Evolutionary conservation across 2,797 vertebrate genomes (phyloP).

Genomic region (Novumbra hubbsi): DNA sequence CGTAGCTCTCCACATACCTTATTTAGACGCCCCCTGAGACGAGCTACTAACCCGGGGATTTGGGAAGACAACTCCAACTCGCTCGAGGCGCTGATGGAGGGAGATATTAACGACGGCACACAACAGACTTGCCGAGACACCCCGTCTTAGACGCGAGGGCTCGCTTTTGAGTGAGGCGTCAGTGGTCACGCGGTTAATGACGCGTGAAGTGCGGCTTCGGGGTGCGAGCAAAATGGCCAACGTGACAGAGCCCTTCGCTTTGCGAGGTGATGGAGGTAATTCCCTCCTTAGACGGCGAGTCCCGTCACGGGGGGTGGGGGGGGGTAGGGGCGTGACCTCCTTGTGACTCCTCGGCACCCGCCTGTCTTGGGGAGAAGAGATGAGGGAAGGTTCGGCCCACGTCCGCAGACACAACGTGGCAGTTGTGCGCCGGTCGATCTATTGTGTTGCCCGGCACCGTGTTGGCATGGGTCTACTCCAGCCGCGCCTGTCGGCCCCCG

Average conservation of each 20-base stretch:
- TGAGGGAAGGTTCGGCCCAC: not conserved
- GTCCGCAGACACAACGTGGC: not conserved
- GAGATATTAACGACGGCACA: slow-evolving; percentile 33
- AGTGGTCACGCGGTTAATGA: not conserved
- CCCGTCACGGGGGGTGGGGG: not conserved
- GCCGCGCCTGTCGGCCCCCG: not conserved
- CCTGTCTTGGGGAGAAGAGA: not conserved
- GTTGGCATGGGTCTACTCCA: too few species aligned
- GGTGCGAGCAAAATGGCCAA: not conserved
- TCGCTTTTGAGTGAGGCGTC: not conserved
- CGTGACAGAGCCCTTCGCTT: not conserved
- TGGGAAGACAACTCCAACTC: slow-evolving; percentile 24
- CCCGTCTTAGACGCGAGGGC: not conserved
- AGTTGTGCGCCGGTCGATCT: not conserved
- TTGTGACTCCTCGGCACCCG: too few species aligned
- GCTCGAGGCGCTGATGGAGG: not conserved
- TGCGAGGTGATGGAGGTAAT: not conserved
- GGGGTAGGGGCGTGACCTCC: too few species aligned
- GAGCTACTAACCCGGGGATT: slow-evolving; percentile 41
- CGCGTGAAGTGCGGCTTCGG: not conserved
- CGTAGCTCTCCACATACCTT: slow-evolving; percentile 39
- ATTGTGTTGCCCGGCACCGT: not conserved
- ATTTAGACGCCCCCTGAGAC: slow-evolving; percentile 54
- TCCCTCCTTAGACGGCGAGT: not conserved
- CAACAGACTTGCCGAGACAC: not conserved